Conservation (phyloP, 2,113 vertebrate genomes). For the Formicarius rufipectus region DNA sequence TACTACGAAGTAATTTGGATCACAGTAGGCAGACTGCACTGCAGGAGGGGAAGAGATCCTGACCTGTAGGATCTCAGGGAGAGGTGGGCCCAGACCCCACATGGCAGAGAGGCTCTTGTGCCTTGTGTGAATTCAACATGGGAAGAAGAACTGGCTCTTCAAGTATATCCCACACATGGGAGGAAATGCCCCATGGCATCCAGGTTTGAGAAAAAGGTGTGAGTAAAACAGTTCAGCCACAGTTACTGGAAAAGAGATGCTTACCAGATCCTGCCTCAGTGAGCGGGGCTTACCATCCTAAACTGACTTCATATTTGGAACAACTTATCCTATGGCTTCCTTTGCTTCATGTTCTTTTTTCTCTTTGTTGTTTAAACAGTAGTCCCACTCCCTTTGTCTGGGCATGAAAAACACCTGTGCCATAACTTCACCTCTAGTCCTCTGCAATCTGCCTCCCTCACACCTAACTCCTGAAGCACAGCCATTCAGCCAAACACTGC, state of each 20-base stretch:
- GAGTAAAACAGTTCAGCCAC: not conserved
- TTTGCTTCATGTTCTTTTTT: accelerated
- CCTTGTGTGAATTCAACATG: not conserved
- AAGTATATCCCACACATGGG: too few relatives aligned
- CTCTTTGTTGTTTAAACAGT: not conserved
- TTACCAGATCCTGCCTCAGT: not conserved
- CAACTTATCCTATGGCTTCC: not conserved
- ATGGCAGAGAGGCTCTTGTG: not conserved
- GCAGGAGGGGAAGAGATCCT: not conserved
- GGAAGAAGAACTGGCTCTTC: not conserved
- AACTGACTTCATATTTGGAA: not conserved
- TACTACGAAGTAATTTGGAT: not conserved
- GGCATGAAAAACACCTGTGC: not conserved
- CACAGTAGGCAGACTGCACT: not conserved
- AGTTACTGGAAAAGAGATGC: not conserved
- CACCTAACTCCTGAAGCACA: accelerated
- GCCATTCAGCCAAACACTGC: not conserved
- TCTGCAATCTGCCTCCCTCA: not conserved
- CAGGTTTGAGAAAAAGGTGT: not conserved
- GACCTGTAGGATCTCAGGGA: not conserved
- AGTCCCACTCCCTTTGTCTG: not conserved
- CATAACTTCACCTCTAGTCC: not conserved
- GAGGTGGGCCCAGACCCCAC: not conserved
- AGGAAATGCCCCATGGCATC: not conserved
- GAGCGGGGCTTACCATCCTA: not conserved